Evolutionary conservation across 1,140 invertebrate species (phyloP).

Genomic region (Eupristina koningsbergeri): DNA sequence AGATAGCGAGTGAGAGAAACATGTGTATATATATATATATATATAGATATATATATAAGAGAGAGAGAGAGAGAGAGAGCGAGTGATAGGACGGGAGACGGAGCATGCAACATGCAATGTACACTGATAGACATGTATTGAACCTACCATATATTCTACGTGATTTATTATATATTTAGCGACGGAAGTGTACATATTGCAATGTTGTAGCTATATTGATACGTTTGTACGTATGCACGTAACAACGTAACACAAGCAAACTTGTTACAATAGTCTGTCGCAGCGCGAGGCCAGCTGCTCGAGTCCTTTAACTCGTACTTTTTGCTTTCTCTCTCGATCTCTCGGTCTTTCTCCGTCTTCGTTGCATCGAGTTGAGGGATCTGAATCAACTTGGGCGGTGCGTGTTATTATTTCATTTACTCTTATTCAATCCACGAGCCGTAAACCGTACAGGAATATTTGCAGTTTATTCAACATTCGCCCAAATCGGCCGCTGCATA

Average conservation of each 20-base stretch:
- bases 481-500: not conserved
- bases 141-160: conserved; percentile 22
- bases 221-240: conserved; percentile 14
- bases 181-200: conserved; percentile 33
- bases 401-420: conserved; percentile 28
- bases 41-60: too few relatives aligned
- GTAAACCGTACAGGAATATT: conserved; percentile 14
- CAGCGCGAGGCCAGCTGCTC: too few relatives aligned
- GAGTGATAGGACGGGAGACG: not conserved
- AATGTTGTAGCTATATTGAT: conserved; percentile 26
- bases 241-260: conserved; percentile 3
- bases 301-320: too few relatives aligned
- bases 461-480: not conserved
- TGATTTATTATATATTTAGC: conserved; percentile 49
- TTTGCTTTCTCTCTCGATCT: not conserved
- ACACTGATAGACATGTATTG: conserved; percentile 36
- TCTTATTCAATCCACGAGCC: conserved; percentile 5
- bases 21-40: too few relatives aligned
- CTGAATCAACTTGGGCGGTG: not conserved
- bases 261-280: conserved; percentile 20
- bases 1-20: not conserved
- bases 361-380: not conserved
- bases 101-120: conserved; percentile 13
- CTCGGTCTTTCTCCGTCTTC: not conserved
- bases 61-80: conserved; percentile 9